Base-by-base conservation (phyloP, 1,140 invertebrate genomes). In the Leptinotarsa undecemlineata region DNA sequence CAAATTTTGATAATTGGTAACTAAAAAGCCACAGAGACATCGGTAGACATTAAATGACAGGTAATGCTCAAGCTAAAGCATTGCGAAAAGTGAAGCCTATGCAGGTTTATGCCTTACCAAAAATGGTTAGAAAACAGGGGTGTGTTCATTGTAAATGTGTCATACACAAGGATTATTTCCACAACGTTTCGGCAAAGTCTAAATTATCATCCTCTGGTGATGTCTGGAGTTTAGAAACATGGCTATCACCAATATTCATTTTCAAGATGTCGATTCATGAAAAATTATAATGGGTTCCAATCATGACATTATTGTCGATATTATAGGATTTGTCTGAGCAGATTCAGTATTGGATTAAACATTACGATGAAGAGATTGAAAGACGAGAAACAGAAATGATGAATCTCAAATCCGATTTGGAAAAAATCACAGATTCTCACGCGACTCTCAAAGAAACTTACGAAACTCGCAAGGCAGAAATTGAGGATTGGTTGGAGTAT, bases 321-420 rank as follows among this genome's bases (percentile, higher is more conserved):
- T 20, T 23, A 67, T 62, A 72, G 71, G 71, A 79, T 68, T 73
- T 33, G 21, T 23, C 74, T 57, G 75, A 79, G 1, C 71, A 74
- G 20, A 79, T 79, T 19, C 71, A 76, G 23, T 72, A 71, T 15
- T 79, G 78, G 78, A 74, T 79, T 70, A 75, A 76, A 66, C 47
- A 57, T 19, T 79, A 75, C 47, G 74, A 79, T 61, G 75, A 79
- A 33, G 78, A 77, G 47, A 73, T 68, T 11, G 78, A 79, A 19
- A 26, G 67, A 23, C 19, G 26, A 48, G 75, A 79, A 64, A 68
- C 33, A 3, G 75, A 77, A 19, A 77, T 74, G 21, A 73, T 79
- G 3, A 60, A 72, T 42, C 23, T 77, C 4, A 73, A 69, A 71
- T 60, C 57, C 6, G 71, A 68, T 17, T 14, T 79, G 57, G 78